A percentile compares a stretch with the other conserved stretches of the same genome.
These are phyloP conservation scores for Saxidomus purpurata DNA, from an alignment of 1,140 invertebrate genomes.

Conservation along the genomic window DNA sequence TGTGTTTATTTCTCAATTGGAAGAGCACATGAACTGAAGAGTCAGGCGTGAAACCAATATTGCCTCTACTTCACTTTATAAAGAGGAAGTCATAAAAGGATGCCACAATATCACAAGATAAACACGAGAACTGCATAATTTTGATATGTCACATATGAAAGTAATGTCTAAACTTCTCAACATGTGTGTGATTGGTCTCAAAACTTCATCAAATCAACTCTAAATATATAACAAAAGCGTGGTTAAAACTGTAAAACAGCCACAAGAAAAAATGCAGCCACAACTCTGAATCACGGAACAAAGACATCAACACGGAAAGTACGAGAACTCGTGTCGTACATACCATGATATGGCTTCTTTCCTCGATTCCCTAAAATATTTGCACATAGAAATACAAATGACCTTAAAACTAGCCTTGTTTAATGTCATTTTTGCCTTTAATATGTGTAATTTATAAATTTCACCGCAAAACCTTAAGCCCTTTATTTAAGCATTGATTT, in stretches of 20 bases:
- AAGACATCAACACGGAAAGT: conserved; percentile 40
- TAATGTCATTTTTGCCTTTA: neutral
- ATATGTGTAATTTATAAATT: neutral
- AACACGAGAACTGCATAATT: no score
- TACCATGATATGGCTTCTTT: conserved; percentile 65
- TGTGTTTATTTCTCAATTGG: no score
- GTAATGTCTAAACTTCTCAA: neutral
- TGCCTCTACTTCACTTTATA: no score
- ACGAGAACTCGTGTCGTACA: conserved; percentile 52
- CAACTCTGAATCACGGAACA: conserved; percentile 37
- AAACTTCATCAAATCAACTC: neutral
- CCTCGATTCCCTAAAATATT: conserved; percentile 43
- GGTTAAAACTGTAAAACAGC: conserved; percentile 18
- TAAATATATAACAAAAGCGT: conserved; percentile 20
- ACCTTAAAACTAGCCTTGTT: neutral
- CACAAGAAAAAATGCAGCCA: conserved; percentile 34
- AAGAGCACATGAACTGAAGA: no score
- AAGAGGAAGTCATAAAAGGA: no score
- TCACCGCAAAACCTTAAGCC: no score
- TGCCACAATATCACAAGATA: no score
- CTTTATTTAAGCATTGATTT: no score
- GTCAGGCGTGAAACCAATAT: no score
- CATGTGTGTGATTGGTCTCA: neutral
- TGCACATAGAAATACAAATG: conserved; percentile 23
- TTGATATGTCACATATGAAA: no score